Base-by-base conservation (phyloP, 2,797 vertebrate species). In the Ibycter americanus region DNA sequence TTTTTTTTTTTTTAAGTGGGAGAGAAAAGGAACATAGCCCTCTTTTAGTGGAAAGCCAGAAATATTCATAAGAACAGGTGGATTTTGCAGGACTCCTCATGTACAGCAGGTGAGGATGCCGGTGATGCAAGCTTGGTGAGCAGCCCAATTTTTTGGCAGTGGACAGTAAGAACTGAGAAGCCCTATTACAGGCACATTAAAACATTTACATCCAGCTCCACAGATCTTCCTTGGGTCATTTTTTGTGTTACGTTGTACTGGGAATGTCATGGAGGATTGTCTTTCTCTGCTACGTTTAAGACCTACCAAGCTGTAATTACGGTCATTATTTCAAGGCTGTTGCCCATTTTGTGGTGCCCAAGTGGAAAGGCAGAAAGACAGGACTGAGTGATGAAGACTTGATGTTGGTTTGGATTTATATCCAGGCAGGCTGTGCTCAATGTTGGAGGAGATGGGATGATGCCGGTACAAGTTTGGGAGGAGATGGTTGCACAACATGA, bases 301-400 rank as follows among this genome's bases (percentile, higher is more conserved):
- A 71, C 54, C 62, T 32, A 47, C 46, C 12, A 32, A 34, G 31
- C 87, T 82, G 62, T 84, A 83, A 86, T 70, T 80, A 59, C 1
- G 46, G 73, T 54, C 36, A 29, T 55, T 56, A 68, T 76, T 93
- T 81, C 29, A 54, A 62, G 68, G 16, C 49, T 77, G 4, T 79
- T 77, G 65, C 44, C 61, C 11, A 4, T 90, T 89, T 70, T 79
- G 54, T 61, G 22, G 54, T 67, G 56, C 22, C 22, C 36, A 20
- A 47, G 42, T 26, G 65, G 42, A 74, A 68, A 72, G 52, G 44
- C 31, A 65, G 71, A 51, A 78, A 72, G 73, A 47, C 1, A 8
- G 42, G 63, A 61, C 1, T 0, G 5, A 34, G 38, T 0, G 11
- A 4, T 16, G 73, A 22, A 70, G 59, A 31, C 0, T 15, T 38